Evolutionary conservation across 2,113 vertebrate genomes (phyloP).

Genomic region (Stigmatopora nigra): DNA sequence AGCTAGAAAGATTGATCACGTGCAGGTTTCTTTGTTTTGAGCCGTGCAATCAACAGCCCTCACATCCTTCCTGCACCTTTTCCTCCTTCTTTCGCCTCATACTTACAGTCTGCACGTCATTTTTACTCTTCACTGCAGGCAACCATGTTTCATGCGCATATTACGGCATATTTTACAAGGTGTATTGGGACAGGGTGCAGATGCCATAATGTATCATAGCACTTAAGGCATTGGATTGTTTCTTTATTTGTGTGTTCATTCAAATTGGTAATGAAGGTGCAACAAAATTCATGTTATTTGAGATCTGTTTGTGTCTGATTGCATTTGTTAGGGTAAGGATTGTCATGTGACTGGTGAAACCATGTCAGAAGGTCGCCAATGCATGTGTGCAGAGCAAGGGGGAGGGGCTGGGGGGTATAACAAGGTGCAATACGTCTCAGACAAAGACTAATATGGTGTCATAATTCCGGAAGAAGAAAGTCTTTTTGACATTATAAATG

Average conservation of each 20-base stretch:
- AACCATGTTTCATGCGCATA: conserved; percentile 16
- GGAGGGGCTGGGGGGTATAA: neutral
- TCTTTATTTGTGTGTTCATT: too few species aligned
- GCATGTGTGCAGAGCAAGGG: neutral
- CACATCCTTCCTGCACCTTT: conserved; percentile 33
- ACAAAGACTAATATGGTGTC: neutral
- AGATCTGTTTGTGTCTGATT: neutral
- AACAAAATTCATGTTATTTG: neutral
- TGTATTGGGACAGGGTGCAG: neutral
- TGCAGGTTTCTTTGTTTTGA: conserved; percentile 98
- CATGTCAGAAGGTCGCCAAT: neutral
- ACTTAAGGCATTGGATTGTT: neutral
- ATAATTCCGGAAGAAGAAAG: neutral
- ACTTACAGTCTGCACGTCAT: conserved; percentile 45
- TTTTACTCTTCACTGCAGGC: conserved; percentile 15
- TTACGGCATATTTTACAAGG: neutral
- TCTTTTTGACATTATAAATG: neutral
- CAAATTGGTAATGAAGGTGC: neutral
- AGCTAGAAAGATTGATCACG: conserved; percentile 96
- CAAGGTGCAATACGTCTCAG: neutral
- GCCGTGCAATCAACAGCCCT: conserved; percentile 88
- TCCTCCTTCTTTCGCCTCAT: conserved; percentile 64
- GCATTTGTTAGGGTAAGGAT: conserved; percentile 37
- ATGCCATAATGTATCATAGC: neutral
- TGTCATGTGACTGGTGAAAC: conserved; percentile 12